Evolutionary conservation across 2,797 vertebrate genomes (phyloP).

Genomic region (Catamblyrhynchus diadema): DNA sequence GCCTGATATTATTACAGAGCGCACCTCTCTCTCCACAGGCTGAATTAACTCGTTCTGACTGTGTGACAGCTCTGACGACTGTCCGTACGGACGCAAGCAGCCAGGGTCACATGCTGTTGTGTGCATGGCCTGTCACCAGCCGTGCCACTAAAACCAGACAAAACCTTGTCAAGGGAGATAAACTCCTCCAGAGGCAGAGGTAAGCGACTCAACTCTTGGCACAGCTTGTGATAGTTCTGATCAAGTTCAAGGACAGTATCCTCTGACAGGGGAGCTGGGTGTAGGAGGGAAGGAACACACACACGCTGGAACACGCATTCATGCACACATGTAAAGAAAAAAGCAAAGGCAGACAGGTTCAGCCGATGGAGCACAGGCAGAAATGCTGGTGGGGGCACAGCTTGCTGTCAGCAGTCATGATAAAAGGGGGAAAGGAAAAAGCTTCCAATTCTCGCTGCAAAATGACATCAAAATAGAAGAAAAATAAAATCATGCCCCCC

Average conservation of each 20-base stretch:
- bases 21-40: conserved; percentile 35
- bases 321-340: neutral
- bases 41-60: conserved; percentile 82
- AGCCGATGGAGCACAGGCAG: neutral
- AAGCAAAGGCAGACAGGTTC: neutral
- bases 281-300: neutral
- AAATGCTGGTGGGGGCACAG: neutral
- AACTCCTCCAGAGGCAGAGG: conserved; percentile 69
- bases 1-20: conserved; percentile 68
- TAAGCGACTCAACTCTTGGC: conserved; percentile 52
- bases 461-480: neutral
- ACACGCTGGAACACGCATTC: accelerated
- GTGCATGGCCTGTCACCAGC: conserved; percentile 71
- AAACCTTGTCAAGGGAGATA: conserved; percentile 75
- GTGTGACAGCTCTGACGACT: conserved; percentile 73
- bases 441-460: neutral
- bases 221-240: conserved; percentile 56
- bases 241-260: conserved; percentile 70
- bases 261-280: conserved; percentile 18
- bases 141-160: conserved; percentile 64
- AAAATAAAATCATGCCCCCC: neutral
- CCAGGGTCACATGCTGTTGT: conserved; percentile 66
- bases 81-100: conserved; percentile 46
- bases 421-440: neutral
- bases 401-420: neutral